A percentile compares a stretch with the other conserved stretches of the same genome.
These are phyloP conservation scores for Nomada ferruginata DNA, from an alignment of 2,888 invertebrate genomes.

Conservation along the genomic window DNA sequence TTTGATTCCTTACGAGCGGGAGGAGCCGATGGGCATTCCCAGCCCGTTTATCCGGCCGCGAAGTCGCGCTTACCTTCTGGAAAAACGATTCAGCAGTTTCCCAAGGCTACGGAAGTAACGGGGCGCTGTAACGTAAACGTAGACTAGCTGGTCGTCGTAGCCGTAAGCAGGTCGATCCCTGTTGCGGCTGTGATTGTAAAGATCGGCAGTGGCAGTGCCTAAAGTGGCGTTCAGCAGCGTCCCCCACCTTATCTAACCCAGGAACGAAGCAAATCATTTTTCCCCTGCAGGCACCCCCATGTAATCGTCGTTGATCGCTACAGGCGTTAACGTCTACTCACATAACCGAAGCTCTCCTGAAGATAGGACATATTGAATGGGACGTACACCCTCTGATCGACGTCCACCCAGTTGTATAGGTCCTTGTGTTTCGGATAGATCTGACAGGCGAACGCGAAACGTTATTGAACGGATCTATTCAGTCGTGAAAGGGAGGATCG, in stretches of 20 bases:
- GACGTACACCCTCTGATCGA: constrained; percentile 83
- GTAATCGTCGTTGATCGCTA: background rate
- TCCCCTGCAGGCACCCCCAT: background rate
- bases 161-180: constrained; percentile 58
- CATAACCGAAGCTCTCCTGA: constrained; percentile 84
- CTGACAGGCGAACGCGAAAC: constrained; percentile 66
- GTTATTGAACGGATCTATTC: constrained; percentile 3
- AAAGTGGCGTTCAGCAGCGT: constrained; percentile 79
- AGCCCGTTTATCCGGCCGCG: constrained; percentile 22
- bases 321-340: constrained; percentile 75
- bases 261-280: constrained; percentile 59
- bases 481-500: background rate
- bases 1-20: background rate
- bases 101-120: constrained; percentile 81
- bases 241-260: constrained; percentile 82
- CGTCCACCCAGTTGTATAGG: constrained; percentile 82
- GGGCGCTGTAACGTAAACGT: constrained; percentile 82
- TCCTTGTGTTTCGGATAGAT: constrained; percentile 84
- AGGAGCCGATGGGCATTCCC: constrained; percentile 6
- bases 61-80: constrained; percentile 78
- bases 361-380: constrained; percentile 83
- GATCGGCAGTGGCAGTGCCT: constrained; percentile 73
- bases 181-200: constrained; percentile 70
- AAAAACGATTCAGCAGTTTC: constrained; percentile 81
- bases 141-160: constrained; percentile 76